Base-by-base conservation (phyloP, 35 echinoderm and acorn worm genomes). In the Heliocidaris erythrogramma region DNA sequence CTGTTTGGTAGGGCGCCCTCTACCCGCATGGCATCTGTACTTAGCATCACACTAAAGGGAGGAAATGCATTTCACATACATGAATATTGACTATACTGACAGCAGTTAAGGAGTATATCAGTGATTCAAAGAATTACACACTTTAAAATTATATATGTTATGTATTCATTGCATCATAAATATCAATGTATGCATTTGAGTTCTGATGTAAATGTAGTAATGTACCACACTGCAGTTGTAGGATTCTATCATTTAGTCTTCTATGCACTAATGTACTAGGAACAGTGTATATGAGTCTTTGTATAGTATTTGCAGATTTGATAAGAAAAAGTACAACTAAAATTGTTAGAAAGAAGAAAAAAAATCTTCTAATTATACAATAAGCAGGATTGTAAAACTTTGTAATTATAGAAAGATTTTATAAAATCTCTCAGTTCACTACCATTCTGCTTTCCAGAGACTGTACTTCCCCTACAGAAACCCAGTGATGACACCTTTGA, bases 1-100 rank as follows among this genome's bases (percentile, higher is more conserved):
- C 94, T 86, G 47, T 94, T 97, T 13, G 86, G 86, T 30, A 97
- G 91, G 32, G 94, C 78, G 14, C 98, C 98, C 35, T 97, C 90
- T 18, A 99, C 95, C 9, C 94, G 78, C 17, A 99, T 49, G 53
- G 96, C 95, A 88, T 97, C 96, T 31, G 98, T 97, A 32, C 94
- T 95, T 85, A 97, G 88, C 95, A 96, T 95, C 32, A 99, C 65
- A 59, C 98, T 99, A 42, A 24, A 84, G 85, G 31, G 92, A 35
- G 10, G 94, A 61, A 78, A 50, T 61, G 90, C 53, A 5, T 12
- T 32, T 2, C 24, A 96, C 12, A 30, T 32, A 29, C 11, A 4
- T 89, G 2, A 5, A n/a, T 7, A 13, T 27, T 16, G 30, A 88
- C 12, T 88, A 89, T 17, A 89, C 31, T 11, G 18, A 11, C 10